These are phyloP conservation scores for Xiphophorus hellerii DNA, from an alignment of 2,113 vertebrate genomes.

Conservation along the genomic window DNA sequence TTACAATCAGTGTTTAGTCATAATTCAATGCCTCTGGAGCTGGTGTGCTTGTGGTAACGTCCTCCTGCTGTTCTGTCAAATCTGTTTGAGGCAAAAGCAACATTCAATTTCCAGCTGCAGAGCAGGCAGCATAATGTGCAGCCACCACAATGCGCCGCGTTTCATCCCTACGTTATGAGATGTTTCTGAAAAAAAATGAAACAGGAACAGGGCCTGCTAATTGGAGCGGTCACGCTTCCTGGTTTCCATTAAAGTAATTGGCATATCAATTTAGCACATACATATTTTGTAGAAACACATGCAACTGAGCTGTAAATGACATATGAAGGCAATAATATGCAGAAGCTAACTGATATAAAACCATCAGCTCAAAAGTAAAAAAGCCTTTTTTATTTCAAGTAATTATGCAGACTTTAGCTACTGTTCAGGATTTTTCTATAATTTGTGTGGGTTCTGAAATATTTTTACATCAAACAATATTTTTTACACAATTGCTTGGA, in stretches of 20 bases:
- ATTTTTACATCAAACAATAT: background rate
- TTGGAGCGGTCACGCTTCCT: constrained; percentile 72
- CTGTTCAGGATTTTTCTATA: background rate
- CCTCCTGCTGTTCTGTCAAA: constrained; percentile 41
- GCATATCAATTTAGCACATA: constrained; percentile 75
- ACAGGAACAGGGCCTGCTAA: constrained; percentile 66
- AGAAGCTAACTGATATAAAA: constrained; percentile 11
- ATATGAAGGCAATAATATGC: constrained; percentile 53
- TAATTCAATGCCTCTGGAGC: constrained; percentile 51
- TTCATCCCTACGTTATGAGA: constrained; percentile 67
- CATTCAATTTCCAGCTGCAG: constrained; percentile 52
- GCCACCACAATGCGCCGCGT: constrained; percentile 44
- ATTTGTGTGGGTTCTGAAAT: background rate
- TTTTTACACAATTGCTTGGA: background rate
- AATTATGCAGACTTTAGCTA: constrained; percentile 13
- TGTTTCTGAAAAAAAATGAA: constrained; percentile 67
- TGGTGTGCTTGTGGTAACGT: constrained; percentile 33
- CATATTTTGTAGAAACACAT: constrained; percentile 65
- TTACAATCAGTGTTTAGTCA: constrained; percentile 44
- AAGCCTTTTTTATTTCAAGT: constrained; percentile 14
- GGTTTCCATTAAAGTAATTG: constrained; percentile 77
- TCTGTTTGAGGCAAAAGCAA: constrained; percentile 48
- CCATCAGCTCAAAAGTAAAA: background rate
- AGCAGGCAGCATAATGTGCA: constrained; percentile 30
- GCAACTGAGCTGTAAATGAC: constrained; percentile 70